Percentiles rank a stretch among this genome's conserved stretches.
These are phyloP conservation scores for Morpho helenor DNA, from an alignment of 2,888 invertebrate genomes.

Conservation along the genomic window DNA sequence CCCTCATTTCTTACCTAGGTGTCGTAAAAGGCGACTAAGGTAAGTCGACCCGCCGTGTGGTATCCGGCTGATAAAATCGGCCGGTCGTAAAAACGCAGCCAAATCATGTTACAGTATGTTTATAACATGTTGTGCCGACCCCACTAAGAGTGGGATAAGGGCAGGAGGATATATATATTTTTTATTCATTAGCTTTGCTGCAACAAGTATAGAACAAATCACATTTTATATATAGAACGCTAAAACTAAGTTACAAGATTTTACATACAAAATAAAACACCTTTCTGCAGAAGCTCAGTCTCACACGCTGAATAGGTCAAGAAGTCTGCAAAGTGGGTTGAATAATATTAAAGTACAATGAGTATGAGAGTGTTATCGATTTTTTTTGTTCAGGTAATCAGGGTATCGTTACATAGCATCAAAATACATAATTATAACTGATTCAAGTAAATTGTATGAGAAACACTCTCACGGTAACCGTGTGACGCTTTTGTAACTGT, in stretches of 20 bases:
- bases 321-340: slow-evolving; percentile 17
- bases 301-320: slow-evolving; percentile 21
- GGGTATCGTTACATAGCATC: slow-evolving; percentile 13
- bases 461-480: slow-evolving; percentile 21
- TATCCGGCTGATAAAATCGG: no score
- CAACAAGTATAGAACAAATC: no score
- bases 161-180: no score
- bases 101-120: no score
- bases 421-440: slow-evolving; percentile 14
- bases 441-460: slow-evolving; percentile 9
- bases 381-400: slow-evolving; percentile 17
- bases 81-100: no score
- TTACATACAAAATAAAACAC: slow-evolving; percentile 7
- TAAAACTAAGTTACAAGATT: not conserved
- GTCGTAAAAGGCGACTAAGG: no score
- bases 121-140: no score
- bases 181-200: no score
- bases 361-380: slow-evolving; percentile 21
- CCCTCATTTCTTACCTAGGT: no score
- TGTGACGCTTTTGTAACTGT: slow-evolving; percentile 21
- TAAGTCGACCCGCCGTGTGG: no score
- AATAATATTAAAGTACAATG: slow-evolving; percentile 19
- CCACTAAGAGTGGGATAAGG: no score
- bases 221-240: no score
- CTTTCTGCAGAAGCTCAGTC: slow-evolving; percentile 8